phyloP scores from a whole-genome alignment of 1,140 invertebrate genomes.

The Apis laboriosa region DNA sequence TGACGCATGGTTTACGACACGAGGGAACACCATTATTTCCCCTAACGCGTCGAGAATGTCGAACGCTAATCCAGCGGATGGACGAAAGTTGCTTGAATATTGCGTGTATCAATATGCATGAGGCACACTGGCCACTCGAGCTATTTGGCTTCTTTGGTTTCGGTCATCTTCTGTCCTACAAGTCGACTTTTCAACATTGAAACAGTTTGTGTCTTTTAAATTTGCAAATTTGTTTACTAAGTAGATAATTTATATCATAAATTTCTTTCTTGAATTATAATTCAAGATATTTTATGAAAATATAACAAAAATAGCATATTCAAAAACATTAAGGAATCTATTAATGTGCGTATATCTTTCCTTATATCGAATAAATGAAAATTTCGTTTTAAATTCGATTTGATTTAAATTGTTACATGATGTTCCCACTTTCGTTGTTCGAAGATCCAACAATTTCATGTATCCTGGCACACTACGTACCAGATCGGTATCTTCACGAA shows the following conservation, averaged over 20 bases:
- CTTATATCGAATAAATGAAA: not conserved
- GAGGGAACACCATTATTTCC: conserved; percentile 54
- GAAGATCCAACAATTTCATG: conserved; percentile 20
- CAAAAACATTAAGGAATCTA: too few relatives aligned
- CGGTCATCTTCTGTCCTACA: conserved; percentile 23
- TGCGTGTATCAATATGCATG: conserved; percentile 39
- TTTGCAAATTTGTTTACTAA: not conserved
- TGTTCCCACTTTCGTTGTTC: not conserved
- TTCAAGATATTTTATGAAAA: too few relatives aligned
- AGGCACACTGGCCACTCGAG: not conserved
- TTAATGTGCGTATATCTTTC: too few relatives aligned
- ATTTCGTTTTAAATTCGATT: not conserved
- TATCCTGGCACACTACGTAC: conserved; percentile 34
- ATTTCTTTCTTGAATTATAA: too few relatives aligned
- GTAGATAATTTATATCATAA: too few relatives aligned
- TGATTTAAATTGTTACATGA: too few relatives aligned
- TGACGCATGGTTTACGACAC: conserved; percentile 49
- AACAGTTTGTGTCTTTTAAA: not conserved
- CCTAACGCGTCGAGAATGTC: conserved; percentile 48
- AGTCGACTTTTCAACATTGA: conserved; percentile 7
- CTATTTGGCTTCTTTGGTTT: not conserved
- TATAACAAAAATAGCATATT: too few relatives aligned
- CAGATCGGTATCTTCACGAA: conserved; percentile 29
- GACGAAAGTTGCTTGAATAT: conserved; percentile 41
- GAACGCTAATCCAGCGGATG: conserved; percentile 36